Evolutionary conservation across 1,140 invertebrate genomes (phyloP), one percentile per base, ranked within the genome.

Genomic region (Drosophila lini): DNA sequence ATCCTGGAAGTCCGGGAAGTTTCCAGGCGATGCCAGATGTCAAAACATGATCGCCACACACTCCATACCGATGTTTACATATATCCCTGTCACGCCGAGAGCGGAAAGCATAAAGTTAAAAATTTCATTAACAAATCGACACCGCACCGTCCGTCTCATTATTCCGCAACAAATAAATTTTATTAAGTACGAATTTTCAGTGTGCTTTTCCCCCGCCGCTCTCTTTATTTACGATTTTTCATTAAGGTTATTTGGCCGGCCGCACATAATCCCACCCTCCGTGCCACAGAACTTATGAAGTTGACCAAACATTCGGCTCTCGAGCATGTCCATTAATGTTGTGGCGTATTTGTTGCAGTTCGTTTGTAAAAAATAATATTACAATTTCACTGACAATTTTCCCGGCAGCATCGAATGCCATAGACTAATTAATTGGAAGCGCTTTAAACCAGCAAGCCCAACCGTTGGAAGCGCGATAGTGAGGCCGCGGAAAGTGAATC

Each of bases 101-200:
- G 61, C 58, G 62, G 50, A 38, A 60, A 81, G 41, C 74, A 80
- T 75, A 83, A 83, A 76, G 73, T 67, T 67, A 47, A 79, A 83
- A 79, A 71, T 83, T 83, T 83, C 80, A 83, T 83, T 83, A 83
- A 83, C 80, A 83, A 83, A 83, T 83, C 80, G 76, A 80, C 80
- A 63, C 70, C 32, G 52, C 34, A 31, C 62, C 45, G 52, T 57
- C 25, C 47, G 9, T 50, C 56, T 67, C 57, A 56, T 65, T 79
- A 52, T 44, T 69, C 22, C 41, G 40, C 60, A 69, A 76, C 81
- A 78, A 71, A 83, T 83, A 83, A 83, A 83, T 83, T 83, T 59
- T 76, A 76, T 83, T 80, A 83, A 80, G 80, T 79, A 73, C 59
- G 22, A 31, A 11, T 78, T 69, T 56, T 48, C 38, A 31, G 45